Percentiles rank a stretch among this genome's conserved stretches.
Evolutionary conservation across 2,113 vertebrate species (phyloP).

Genomic region (Tragelaphus scriptus): DNA sequence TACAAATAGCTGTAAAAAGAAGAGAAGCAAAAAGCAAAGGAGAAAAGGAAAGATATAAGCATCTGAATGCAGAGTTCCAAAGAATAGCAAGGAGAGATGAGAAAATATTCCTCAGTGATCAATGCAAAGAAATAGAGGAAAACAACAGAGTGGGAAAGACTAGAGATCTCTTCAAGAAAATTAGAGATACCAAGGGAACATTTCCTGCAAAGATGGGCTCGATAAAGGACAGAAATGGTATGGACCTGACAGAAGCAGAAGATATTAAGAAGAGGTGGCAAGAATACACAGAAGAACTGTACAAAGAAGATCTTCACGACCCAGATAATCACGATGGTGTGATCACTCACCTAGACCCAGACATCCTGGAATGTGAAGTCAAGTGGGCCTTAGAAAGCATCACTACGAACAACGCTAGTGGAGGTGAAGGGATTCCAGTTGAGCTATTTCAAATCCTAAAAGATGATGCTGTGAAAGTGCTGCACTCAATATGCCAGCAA

Average conservation of each 20-base stretch:
- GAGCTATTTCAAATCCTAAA: neutral
- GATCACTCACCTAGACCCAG: neutral
- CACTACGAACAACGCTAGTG: neutral
- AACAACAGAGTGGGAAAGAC: neutral
- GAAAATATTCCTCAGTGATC: neutral
- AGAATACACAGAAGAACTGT: neutral
- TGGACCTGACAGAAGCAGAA: neutral
- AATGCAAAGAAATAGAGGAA: neutral
- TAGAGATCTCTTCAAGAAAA: neutral
- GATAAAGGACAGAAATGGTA: fast-evolving
- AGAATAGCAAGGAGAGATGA: neutral
- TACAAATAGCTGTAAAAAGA: neutral
- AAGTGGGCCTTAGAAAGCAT: neutral
- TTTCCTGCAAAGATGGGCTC: neutral
- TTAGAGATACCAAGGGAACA: neutral
- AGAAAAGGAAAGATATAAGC: neutral
- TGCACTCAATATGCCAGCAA: neutral
- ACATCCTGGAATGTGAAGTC: neutral
- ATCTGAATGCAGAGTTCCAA: neutral
- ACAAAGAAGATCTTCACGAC: neutral
- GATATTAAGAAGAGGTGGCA: neutral
- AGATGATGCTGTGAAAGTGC: neutral
- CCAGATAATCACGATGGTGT: neutral
- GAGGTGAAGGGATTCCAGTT: neutral
- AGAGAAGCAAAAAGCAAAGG: neutral